Conservation (phyloP, 2,113 vertebrate species). For the Caretta caretta region DNA sequence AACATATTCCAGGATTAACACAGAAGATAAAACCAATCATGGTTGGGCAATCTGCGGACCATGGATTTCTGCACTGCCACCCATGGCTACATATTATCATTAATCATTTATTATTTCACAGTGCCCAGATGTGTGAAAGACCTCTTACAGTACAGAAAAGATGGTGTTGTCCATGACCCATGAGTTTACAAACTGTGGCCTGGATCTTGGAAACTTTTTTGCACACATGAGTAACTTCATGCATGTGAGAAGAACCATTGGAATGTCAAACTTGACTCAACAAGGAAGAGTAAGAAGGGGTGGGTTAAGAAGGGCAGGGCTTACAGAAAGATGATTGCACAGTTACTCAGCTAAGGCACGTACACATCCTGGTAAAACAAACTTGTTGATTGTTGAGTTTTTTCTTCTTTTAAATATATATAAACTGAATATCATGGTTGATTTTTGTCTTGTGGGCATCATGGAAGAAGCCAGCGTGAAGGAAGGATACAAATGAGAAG, state of each 20-base stretch:
- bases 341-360: constrained; percentile 4
- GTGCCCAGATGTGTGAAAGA: background rate
- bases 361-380: background rate
- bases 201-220: constrained; percentile 11
- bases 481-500: background rate
- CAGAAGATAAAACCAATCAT: background rate
- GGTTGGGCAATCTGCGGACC: constrained; percentile 7
- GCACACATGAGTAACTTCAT: background rate
- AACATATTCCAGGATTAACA: constrained; percentile 23
- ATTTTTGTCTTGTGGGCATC: background rate
- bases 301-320: background rate
- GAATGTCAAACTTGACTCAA: constrained; percentile 1
- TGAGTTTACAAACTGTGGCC: background rate
- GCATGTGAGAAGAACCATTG: background rate
- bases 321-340: background rate
- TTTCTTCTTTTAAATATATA: background rate
- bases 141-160: background rate
- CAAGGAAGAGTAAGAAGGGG: background rate
- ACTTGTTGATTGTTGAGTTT: background rate
- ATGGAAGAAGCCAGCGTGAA: background rate
- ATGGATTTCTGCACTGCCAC: constrained; percentile 13
- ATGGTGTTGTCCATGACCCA: background rate
- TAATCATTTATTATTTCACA: constrained; percentile 14
- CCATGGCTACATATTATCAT: background rate
- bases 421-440: background rate